Evolutionary conservation across 2,797 vertebrate species (phyloP).

Genomic region (Crocodylus rhombifer): DNA sequence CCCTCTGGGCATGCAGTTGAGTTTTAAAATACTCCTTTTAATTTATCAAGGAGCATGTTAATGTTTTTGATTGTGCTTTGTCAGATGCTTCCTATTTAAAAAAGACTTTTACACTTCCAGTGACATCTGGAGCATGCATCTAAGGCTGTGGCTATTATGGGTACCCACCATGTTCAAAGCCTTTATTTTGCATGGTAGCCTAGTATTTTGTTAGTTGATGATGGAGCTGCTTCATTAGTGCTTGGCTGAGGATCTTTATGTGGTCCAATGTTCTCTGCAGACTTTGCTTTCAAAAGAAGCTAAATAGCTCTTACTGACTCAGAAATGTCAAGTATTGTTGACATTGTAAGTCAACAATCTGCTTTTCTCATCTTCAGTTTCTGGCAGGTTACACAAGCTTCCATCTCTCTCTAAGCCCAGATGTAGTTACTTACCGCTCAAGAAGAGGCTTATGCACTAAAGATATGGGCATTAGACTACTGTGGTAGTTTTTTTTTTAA

Average conservation of each 20-base stretch:
- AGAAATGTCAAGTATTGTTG: fast-evolving
- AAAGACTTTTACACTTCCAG: background rate
- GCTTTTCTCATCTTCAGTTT: background rate
- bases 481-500: fast-evolving
- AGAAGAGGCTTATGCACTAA: background rate
- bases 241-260: background rate
- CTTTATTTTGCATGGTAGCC: background rate
- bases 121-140: fast-evolving
- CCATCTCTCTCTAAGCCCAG: fast-evolving
- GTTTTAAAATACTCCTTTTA: background rate
- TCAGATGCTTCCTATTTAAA: fast-evolving
- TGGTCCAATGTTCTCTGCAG: fast-evolving
- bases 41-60: fast-evolving
- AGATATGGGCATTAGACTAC: background rate
- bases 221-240: background rate
- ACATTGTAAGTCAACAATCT: fast-evolving
- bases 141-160: fast-evolving
- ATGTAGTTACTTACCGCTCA: fast-evolving
- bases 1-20: background rate
- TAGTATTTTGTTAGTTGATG: background rate
- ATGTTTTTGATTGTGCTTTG: fast-evolving
- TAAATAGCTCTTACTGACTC: background rate
- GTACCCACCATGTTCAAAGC: fast-evolving
- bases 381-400: background rate
- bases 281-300: background rate